Evolutionary conservation across 2,113 vertebrate genomes (phyloP).

Genomic region (Podarcis muralis): DNA sequence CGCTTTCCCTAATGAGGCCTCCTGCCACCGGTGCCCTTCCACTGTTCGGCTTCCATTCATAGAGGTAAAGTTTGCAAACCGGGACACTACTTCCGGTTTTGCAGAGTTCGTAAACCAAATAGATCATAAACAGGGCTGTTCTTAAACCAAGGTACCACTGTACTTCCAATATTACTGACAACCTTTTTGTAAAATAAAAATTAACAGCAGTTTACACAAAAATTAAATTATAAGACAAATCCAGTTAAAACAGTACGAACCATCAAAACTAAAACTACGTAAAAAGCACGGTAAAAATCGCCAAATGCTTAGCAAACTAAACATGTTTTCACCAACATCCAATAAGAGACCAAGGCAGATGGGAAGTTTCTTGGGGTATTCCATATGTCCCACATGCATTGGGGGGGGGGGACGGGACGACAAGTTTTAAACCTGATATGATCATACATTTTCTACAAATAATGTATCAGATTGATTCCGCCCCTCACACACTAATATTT

Average conservation of each 20-base stretch:
- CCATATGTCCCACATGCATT: not conserved
- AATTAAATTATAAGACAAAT: not conserved
- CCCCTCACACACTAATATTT: not conserved
- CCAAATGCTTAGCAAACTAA: not conserved
- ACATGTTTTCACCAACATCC: not conserved
- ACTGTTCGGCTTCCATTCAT: too few species aligned
- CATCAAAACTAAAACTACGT: not conserved
- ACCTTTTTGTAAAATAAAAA: not conserved
- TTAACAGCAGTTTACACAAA: not conserved
- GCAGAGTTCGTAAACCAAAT: too few species aligned
- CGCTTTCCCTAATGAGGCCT: too few species aligned
- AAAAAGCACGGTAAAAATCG: not conserved
- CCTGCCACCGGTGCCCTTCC: too few species aligned
- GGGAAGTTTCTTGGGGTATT: not conserved
- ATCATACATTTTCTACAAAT: slow-evolving; percentile 9
- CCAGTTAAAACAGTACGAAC: not conserved
- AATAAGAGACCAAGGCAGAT: not conserved
- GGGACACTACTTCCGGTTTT: too few species aligned
- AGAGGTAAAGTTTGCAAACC: too few species aligned
- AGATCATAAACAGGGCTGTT: too few species aligned
- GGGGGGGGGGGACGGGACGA: not conserved
- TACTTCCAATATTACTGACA: not conserved
- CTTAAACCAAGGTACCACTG: too few species aligned
- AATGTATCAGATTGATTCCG: not conserved
- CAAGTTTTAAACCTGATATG: not conserved